Conservation (phyloP, 1,140 invertebrate species). For the Apis florea region DNA sequence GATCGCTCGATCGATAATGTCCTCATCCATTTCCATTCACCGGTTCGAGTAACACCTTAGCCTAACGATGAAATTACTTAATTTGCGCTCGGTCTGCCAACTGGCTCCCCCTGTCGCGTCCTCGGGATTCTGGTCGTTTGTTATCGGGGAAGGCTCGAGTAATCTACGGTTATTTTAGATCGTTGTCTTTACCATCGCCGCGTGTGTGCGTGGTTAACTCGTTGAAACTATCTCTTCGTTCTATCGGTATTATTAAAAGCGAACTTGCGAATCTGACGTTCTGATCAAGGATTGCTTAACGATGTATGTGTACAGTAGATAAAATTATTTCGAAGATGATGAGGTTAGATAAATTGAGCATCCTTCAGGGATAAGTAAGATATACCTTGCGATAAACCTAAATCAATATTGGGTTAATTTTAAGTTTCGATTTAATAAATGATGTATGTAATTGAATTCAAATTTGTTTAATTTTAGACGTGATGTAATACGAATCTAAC, state of each 20-base stretch:
- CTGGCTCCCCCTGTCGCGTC: neutral
- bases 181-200: neutral
- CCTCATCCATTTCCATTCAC: conserved; percentile 15
- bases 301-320: neutral
- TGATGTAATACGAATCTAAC: no score
- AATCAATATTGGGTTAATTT: no score
- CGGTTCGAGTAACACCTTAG: conserved; percentile 19
- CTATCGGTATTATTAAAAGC: neutral
- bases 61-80: conserved; percentile 23
- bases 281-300: neutral
- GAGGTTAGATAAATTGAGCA: no score
- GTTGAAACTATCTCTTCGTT: neutral
- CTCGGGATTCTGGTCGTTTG: neutral
- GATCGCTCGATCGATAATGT: conserved; percentile 43
- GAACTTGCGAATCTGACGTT: neutral
- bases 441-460: no score
- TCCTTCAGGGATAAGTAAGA: no score
- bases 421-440: no score
- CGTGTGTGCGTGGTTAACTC: neutral
- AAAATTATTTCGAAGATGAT: neutral
- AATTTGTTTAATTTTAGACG: no score
- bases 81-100: conserved; percentile 17
- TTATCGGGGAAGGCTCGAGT: neutral
- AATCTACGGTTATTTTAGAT: conserved; percentile 9
- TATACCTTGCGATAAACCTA: no score